These are phyloP conservation scores for Apamea anceps DNA, from an alignment of 2,888 invertebrate genomes.

Conservation along the genomic window DNA sequence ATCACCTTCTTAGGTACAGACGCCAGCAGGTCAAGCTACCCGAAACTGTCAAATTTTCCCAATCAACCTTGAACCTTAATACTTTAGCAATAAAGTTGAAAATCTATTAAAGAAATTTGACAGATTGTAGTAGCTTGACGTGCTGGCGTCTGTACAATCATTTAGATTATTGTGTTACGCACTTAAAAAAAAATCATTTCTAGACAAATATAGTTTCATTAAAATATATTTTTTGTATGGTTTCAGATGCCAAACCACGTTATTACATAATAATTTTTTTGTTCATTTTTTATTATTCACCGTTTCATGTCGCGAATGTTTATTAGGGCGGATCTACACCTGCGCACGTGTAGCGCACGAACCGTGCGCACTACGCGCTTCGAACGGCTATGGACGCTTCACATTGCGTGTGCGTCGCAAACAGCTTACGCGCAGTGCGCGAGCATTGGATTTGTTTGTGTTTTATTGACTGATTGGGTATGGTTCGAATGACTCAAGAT, in stretches of 20 bases:
- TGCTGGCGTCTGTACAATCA: no score
- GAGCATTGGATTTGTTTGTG: neutral
- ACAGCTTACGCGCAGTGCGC: neutral
- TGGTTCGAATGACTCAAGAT: neutral
- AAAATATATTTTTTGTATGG: conserved; percentile 19
- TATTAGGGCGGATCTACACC: neutral
- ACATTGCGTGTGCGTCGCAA: neutral
- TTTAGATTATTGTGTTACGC: neutral
- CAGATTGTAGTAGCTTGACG: no score
- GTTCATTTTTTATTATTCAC: neutral
- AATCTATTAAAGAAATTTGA: no score
- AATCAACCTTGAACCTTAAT: no score
- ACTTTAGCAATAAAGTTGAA: no score
- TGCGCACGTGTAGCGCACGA: neutral
- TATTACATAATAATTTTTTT: neutral
- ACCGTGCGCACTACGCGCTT: neutral
- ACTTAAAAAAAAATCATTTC: neutral
- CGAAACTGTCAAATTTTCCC: no score
- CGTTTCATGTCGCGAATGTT: conserved; percentile 4
- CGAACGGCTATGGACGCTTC: neutral
- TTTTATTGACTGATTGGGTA: neutral
- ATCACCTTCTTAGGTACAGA: neutral
- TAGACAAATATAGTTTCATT: neutral
- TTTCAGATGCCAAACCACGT: conserved; percentile 25
- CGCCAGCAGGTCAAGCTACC: no score